A percentile compares a stretch with the other conserved stretches of the same genome.
These are phyloP conservation scores for Disparrhopalites patrizii DNA, from an alignment of 2,888 invertebrate genomes.

Conservation along the genomic window DNA sequence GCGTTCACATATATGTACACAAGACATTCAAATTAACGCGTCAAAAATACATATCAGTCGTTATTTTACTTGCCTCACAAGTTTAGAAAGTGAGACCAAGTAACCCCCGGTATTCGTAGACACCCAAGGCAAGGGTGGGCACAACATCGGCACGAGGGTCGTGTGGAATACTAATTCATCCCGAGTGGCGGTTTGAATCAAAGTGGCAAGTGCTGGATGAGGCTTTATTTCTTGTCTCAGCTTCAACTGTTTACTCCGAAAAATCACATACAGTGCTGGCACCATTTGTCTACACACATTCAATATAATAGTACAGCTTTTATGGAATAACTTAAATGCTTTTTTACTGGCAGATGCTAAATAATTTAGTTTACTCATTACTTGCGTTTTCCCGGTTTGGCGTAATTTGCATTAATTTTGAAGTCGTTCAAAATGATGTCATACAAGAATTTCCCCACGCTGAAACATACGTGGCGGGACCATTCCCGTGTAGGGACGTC, in stretches of 20 bases:
- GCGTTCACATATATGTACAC: too few species aligned
- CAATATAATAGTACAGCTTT: neutral
- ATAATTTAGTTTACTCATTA: slow-evolving; percentile 50
- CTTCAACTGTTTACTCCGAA: slow-evolving; percentile 56
- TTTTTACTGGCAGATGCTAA: neutral
- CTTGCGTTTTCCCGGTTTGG: slow-evolving; percentile 57
- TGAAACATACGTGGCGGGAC: slow-evolving; percentile 62
- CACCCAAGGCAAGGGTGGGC: slow-evolving; percentile 84
- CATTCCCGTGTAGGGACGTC: slow-evolving; percentile 58
- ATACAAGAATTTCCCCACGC: slow-evolving; percentile 78
- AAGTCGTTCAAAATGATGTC: slow-evolving; percentile 80
- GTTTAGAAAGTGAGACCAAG: slow-evolving; percentile 63
- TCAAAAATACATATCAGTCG: neutral
- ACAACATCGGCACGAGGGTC: slow-evolving; percentile 66
- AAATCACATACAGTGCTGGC: slow-evolving; percentile 76
- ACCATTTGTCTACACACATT: slow-evolving; percentile 58
- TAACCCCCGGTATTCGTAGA: slow-evolving; percentile 68
- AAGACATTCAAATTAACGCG: neutral
- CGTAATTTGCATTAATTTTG: slow-evolving; percentile 71
- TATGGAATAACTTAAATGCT: neutral
- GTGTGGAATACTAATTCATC: slow-evolving; percentile 69
- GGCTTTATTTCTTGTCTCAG: slow-evolving; percentile 63
- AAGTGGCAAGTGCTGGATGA: slow-evolving; percentile 69
- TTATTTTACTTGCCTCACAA: slow-evolving; percentile 55
- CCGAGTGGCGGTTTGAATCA: slow-evolving; percentile 65